Percentiles rank a stretch among this genome's conserved stretches.
Evolutionary conservation across 1,140 invertebrate species (phyloP).

Genomic region (Catajapyx aquilonaris): DNA sequence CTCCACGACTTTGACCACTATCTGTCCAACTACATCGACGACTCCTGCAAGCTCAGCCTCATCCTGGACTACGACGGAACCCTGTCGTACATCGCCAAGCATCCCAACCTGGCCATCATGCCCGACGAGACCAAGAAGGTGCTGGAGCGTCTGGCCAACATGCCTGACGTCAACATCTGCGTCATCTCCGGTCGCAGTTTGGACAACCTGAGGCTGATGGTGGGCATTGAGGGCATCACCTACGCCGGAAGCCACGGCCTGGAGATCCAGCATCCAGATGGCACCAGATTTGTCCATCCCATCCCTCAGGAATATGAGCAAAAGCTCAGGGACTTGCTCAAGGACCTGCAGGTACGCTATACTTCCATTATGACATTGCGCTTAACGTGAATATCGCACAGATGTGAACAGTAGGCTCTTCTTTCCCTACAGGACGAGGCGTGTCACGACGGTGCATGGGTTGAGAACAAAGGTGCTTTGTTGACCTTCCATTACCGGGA

Average conservation of each 20-base stretch:
- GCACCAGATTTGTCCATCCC: conserved; percentile 19
- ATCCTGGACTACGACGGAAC: conserved; percentile 26
- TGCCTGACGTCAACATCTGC: conserved; percentile 19
- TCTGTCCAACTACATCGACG: conserved; percentile 17
- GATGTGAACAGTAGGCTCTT: no score
- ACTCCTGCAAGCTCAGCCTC: conserved; percentile 17
- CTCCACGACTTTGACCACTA: conserved; percentile 17
- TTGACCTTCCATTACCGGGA: conserved; percentile 23
- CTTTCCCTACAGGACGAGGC: conserved; percentile 13
- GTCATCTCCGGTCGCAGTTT: conserved; percentile 21
- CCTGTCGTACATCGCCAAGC: conserved; percentile 19
- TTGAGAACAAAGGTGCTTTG: conserved; percentile 21
- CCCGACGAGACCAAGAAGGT: conserved; percentile 18
- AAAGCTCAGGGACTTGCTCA: conserved; percentile 15
- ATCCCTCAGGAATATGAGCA: conserved; percentile 19
- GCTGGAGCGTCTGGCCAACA: conserved; percentile 16
- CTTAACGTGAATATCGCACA: no score
- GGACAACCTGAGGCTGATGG: conserved; percentile 18
- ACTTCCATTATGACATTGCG: no score
- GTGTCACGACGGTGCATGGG: conserved; percentile 21
- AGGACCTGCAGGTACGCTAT: no score
- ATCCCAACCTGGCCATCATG: conserved; percentile 21
- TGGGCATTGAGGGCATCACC: conserved; percentile 19
- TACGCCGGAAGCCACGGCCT: conserved; percentile 23
- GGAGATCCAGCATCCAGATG: conserved; percentile 21